phyloP scores from a whole-genome alignment of 2,888 invertebrate species.

The Sycophila texana region DNA sequence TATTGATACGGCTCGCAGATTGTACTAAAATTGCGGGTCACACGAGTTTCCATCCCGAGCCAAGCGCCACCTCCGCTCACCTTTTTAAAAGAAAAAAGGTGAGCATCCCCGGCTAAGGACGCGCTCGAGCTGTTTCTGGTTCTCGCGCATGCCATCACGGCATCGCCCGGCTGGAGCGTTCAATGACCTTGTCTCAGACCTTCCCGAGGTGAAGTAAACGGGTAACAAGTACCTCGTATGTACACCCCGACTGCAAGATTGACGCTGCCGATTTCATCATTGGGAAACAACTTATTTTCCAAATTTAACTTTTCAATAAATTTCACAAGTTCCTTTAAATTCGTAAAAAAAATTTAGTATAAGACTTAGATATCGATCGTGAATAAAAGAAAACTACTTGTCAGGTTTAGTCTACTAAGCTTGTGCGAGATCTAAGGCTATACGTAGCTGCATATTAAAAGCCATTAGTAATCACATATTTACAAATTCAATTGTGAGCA shows the following conservation, averaged over 20 bases:
- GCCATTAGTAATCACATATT: constrained; percentile 14
- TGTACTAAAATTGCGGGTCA: constrained; percentile 85
- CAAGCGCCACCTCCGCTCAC: constrained; percentile 76
- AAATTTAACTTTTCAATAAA: neutral
- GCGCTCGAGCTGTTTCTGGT: constrained; percentile 83
- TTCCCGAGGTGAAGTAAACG: constrained; percentile 81
- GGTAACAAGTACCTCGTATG: constrained; percentile 80
- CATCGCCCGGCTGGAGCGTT: constrained; percentile 85
- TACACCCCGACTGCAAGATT: constrained; percentile 87
- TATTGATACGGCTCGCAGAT: constrained; percentile 82
- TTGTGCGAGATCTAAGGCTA: constrained; percentile 29
- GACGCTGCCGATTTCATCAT: constrained; percentile 79
- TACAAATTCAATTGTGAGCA: neutral
- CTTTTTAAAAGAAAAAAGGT: constrained; percentile 39
- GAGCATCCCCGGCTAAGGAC: constrained; percentile 78
- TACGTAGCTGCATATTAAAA: constrained; percentile 13
- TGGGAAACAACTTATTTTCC: constrained; percentile 59
- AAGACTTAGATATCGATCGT: constrained; percentile 19
- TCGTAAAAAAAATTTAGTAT: neutral
- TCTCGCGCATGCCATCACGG: constrained; percentile 82
- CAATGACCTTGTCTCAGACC: constrained; percentile 85
- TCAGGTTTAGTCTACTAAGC: constrained; percentile 28
- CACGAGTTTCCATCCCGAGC: constrained; percentile 83
- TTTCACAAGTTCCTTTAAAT: neutral
- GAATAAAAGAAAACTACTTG: constrained; percentile 11